A percentile compares a stretch with the other conserved stretches of the same genome.
Evolutionary conservation across 2,113 vertebrate species (phyloP).

Genomic region (Tachysurus fulvidraco): DNA sequence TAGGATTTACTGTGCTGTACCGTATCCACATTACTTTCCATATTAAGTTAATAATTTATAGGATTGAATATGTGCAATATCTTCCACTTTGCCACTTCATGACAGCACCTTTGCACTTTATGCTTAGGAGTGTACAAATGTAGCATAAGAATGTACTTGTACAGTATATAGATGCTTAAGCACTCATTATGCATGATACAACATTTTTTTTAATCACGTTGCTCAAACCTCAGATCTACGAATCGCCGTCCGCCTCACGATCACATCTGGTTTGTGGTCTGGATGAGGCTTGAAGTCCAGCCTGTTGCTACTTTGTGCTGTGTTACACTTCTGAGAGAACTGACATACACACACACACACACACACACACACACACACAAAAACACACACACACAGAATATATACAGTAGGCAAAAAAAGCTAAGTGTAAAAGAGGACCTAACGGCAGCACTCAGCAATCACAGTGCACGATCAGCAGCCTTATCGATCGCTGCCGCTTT

Average conservation of each 20-base stretch:
- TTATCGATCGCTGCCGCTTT: slow-evolving; percentile 62
- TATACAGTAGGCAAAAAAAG: neutral
- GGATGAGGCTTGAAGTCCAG: slow-evolving; percentile 66
- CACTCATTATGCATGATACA: slow-evolving; percentile 20
- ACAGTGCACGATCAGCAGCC: slow-evolving; percentile 59
- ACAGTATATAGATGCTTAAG: no score
- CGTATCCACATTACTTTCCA: no score
- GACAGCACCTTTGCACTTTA: no score
- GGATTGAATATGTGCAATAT: slow-evolving; percentile 20
- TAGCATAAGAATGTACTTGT: no score
- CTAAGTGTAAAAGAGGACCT: neutral
- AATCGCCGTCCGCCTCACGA: slow-evolving; percentile 58
- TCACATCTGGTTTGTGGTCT: slow-evolving; percentile 64
- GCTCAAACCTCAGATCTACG: slow-evolving; percentile 73
- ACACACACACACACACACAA: slow-evolving; percentile 49
- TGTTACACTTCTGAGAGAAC: slow-evolving; percentile 66
- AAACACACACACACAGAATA: neutral
- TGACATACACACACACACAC: slow-evolving; percentile 55
- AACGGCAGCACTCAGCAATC: slow-evolving; percentile 11
- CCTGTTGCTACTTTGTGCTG: slow-evolving; percentile 63
- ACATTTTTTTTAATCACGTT: slow-evolving; percentile 48
- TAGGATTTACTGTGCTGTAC: no score
- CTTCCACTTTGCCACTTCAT: no score
- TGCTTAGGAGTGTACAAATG: no score
- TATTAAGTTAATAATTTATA: no score